Conservation (phyloP, 2,888 invertebrate species). For the Eurytoma adleriae region DNA sequence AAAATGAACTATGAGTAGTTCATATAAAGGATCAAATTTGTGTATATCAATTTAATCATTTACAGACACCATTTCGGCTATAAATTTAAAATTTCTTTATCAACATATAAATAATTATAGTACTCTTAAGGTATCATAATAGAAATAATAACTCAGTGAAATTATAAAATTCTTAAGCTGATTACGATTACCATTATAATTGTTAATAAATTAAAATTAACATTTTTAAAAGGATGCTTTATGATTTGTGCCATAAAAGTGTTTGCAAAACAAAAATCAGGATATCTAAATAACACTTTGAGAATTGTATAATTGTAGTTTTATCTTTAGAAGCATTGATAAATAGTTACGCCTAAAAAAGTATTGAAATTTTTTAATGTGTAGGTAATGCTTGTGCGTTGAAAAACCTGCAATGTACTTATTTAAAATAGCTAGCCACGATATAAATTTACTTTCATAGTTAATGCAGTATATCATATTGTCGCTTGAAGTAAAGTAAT, state of each 20-base stretch:
- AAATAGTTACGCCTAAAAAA: not conserved
- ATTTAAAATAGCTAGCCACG: not conserved
- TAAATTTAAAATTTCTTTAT: not conserved
- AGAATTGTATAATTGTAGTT: not conserved
- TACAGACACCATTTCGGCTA: constrained; percentile 26
- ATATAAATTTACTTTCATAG: not conserved
- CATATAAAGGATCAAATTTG: constrained; percentile 6
- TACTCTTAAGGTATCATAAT: not conserved
- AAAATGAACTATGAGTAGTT: constrained; percentile 24
- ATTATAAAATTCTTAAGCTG: no score
- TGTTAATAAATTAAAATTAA: no score
- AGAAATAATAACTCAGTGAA: not conserved
- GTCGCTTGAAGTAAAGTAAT: no score
- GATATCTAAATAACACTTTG: not conserved
- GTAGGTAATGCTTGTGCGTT: not conserved
- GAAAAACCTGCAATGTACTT: not conserved
- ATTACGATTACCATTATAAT: no score
- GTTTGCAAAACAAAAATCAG: no score
- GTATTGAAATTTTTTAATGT: not conserved
- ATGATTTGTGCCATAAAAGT: no score
- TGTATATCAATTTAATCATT: constrained; percentile 41
- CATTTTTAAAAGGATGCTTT: no score
- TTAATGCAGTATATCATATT: no score
- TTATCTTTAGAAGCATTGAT: not conserved
- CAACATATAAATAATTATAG: not conserved